Percentiles rank a stretch among this genome's conserved stretches.
These are phyloP conservation scores for Ochotona princeps DNA, from an alignment of 2,113 vertebrate genomes.

Conservation along the genomic window DNA sequence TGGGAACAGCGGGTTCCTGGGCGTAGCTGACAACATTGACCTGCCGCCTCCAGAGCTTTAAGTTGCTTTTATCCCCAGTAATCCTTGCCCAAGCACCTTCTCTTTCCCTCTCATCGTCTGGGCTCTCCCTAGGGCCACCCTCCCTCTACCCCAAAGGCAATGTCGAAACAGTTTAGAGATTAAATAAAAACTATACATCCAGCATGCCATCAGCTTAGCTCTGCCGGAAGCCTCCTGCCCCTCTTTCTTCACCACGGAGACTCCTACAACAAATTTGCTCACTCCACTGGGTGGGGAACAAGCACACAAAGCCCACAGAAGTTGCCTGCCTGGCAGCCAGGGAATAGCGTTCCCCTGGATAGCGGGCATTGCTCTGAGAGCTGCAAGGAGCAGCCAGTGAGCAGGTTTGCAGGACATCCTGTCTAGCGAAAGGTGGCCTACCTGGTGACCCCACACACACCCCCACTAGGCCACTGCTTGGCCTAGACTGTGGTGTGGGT, in stretches of 20 bases:
- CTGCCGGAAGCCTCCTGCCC: not conserved
- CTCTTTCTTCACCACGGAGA: not conserved
- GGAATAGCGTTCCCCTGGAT: fast-evolving
- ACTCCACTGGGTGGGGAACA: fast-evolving
- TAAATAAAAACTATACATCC: constrained; percentile 13
- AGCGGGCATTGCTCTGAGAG: not conserved
- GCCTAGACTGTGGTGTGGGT: not conserved
- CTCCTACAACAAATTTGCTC: not conserved
- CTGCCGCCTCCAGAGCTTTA: not conserved
- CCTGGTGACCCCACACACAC: not conserved
- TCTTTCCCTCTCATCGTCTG: not conserved
- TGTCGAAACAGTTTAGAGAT: constrained; percentile 68
- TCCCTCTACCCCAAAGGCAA: constrained; percentile 52
- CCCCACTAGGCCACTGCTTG: not conserved
- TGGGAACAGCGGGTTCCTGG: not conserved
- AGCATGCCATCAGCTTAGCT: not conserved
- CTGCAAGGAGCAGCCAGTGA: not conserved
- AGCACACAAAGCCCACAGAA: not conserved
- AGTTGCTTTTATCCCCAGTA: not conserved
- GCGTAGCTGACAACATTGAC: not conserved
- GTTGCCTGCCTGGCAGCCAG: not conserved
- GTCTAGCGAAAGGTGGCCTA: not conserved
- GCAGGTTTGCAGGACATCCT: not conserved
- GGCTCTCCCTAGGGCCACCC: constrained; percentile 10
- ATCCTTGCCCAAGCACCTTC: not conserved